Evolutionary conservation across 2,113 vertebrate species (phyloP).

Genomic region (Leptobrachium ailaonicum): DNA sequence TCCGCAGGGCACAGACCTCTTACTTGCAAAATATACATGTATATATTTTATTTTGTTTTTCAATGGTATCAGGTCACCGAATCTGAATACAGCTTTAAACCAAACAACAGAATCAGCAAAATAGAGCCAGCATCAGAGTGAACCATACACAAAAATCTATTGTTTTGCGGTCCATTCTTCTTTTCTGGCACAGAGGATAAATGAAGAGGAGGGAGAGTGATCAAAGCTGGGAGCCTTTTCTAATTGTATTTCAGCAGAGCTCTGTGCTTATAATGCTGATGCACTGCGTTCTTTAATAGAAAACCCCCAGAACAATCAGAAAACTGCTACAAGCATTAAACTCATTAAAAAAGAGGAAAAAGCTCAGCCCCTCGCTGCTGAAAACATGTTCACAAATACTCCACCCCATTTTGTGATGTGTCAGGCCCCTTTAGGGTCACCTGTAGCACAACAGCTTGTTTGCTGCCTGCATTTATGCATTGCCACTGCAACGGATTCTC

Average conservation of each 20-base stretch:
- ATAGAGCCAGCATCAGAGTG: constrained; percentile 22
- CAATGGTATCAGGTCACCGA: constrained; percentile 2
- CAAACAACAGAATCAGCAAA: constrained; percentile 41
- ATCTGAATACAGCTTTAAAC: constrained; percentile 31
- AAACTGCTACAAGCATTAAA: constrained; percentile 40
- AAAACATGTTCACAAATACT: constrained; percentile 29
- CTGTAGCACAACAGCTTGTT: constrained; percentile 11
- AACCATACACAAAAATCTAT: constrained; percentile 36
- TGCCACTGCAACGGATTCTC: constrained; percentile 9
- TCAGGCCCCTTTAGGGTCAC: constrained; percentile 21
- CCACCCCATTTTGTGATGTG: constrained; percentile 36
- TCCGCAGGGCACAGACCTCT: too few relatives aligned
- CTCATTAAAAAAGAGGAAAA: constrained; percentile 6
- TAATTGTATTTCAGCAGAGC: constrained; percentile 35
- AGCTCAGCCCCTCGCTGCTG: constrained; percentile 18
- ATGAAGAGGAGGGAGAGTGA: constrained; percentile 12
- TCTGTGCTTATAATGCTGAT: constrained; percentile 41
- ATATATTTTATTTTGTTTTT: constrained; percentile 17
- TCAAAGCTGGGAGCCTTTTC: constrained; percentile 17
- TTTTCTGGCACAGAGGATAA: constrained; percentile 30
- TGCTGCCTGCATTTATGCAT: constrained; percentile 3
- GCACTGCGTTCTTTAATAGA: constrained; percentile 37
- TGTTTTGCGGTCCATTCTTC: constrained; percentile 40
- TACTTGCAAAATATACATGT: too few relatives aligned
- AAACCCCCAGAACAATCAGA: constrained; percentile 42